Conservation (phyloP, 2,888 invertebrate species). For the Lepidocyrtinus sp. region DNA sequence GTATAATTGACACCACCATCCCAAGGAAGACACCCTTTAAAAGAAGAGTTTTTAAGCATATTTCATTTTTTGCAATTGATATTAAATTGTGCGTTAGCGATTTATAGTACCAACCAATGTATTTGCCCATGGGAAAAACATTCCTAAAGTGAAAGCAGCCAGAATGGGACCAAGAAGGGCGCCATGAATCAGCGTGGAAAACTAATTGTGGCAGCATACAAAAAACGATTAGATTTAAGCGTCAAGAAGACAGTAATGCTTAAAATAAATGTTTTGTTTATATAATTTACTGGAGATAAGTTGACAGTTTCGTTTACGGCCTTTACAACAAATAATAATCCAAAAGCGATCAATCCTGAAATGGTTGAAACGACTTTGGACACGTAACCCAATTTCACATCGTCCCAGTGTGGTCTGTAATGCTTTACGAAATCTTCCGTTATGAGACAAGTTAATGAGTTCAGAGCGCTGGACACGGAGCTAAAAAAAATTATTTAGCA, state of each 20-base stretch:
- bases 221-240: background rate
- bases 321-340: conserved; percentile 89
- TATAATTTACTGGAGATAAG: conserved; percentile 80
- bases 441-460: conserved; percentile 91
- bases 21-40: conserved; percentile 44
- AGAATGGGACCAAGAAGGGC: conserved; percentile 61
- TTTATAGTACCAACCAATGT: conserved; percentile 22
- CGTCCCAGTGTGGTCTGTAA: conserved; percentile 38
- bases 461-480: conserved; percentile 94
- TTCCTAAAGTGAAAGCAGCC: conserved; percentile 58
- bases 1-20: conserved; percentile 31
- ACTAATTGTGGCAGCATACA: conserved; percentile 36
- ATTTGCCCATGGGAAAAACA: conserved; percentile 60
- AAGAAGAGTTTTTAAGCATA: background rate
- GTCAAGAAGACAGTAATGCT: background rate
- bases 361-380: conserved; percentile 81
- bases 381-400: conserved; percentile 78
- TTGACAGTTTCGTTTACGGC: conserved; percentile 79
- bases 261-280: background rate
- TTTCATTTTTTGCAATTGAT: background rate
- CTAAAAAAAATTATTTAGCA: conserved; percentile 74
- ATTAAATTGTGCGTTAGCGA: background rate
- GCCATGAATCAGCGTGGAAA: conserved; percentile 62
- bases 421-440: conserved; percentile 87
- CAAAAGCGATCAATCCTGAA: conserved; percentile 84